phyloP scores from a whole-genome alignment of 2,113 vertebrate species.

The Halichoeres trimaculatus region DNA sequence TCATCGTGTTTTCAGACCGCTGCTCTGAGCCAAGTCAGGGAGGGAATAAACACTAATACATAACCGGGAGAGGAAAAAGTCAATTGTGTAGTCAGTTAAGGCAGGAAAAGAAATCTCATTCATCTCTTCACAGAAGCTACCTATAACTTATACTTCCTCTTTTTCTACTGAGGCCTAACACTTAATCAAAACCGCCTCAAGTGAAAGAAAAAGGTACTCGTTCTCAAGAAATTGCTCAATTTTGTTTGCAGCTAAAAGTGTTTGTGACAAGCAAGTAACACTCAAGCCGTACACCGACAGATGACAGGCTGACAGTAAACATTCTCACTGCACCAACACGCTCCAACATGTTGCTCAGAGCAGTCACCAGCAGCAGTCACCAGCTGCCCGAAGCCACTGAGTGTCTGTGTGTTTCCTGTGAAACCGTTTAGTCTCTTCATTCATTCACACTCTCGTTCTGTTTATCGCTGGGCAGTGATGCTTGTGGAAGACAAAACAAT shows the following conservation, averaged over 20 bases:
- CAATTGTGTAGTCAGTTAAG: background rate
- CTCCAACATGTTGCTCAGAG: background rate
- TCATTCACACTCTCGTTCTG: constrained; percentile 8
- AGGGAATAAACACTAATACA: constrained; percentile 21
- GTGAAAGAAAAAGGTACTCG: background rate
- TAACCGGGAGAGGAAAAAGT: background rate
- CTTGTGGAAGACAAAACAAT: background rate
- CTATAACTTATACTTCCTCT: too few relatives aligned
- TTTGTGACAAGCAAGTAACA: background rate
- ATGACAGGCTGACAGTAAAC: constrained; percentile 31
- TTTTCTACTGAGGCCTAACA: background rate
- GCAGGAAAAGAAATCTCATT: background rate
- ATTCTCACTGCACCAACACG: constrained; percentile 38
- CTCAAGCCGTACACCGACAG: background rate
- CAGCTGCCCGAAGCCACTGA: background rate
- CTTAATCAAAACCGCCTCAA: background rate
- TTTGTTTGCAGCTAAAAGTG: constrained; percentile 20
- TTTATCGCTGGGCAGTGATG: background rate
- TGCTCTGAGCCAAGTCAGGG: background rate
- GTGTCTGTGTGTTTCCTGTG: background rate
- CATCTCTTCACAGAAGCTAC: background rate
- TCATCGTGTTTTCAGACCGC: background rate
- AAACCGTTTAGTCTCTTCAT: constrained; percentile 4
- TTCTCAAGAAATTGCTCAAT: background rate
- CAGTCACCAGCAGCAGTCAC: constrained; percentile 29